phyloP scores from a whole-genome alignment of 2,888 invertebrate genomes.

The Noctua pronuba region DNA sequence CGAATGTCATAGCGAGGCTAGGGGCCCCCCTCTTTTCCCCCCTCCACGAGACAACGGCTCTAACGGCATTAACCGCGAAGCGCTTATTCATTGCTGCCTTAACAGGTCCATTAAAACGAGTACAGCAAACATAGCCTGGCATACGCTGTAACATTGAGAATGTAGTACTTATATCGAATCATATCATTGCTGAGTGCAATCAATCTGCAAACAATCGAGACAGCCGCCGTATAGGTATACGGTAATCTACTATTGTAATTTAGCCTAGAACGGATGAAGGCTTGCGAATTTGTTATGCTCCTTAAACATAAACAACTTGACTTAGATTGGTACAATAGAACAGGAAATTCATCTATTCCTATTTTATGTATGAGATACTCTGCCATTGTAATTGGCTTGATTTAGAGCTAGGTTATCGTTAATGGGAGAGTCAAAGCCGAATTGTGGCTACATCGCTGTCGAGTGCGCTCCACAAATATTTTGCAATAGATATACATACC shows the following conservation, averaged over 20 bases:
- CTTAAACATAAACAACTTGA: conserved; percentile 58
- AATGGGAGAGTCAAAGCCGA: conserved; percentile 46
- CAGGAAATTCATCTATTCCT: conserved; percentile 53
- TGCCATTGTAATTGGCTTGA: conserved; percentile 45
- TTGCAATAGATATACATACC: conserved; percentile 75
- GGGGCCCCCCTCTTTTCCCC: conserved; percentile 81
- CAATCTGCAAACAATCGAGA: conserved; percentile 79
- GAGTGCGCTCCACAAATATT: conserved; percentile 73
- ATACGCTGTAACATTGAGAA: conserved; percentile 49
- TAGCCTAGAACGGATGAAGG: conserved; percentile 60
- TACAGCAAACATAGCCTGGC: conserved; percentile 63
- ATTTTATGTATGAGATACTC: conserved; percentile 37
- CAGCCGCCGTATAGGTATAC: conserved; percentile 66
- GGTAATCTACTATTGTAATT: conserved; percentile 70
- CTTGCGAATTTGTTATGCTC: conserved; percentile 63
- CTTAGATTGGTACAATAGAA: conserved; percentile 56
- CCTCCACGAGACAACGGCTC: conserved; percentile 77
- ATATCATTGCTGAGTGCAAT: conserved; percentile 68
- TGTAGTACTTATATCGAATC: conserved; percentile 36
- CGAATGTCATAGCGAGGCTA: conserved; percentile 89
- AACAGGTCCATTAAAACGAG: conserved; percentile 61
- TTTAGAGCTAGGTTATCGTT: conserved; percentile 40
- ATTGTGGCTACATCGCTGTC: conserved; percentile 45
- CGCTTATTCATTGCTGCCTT: conserved; percentile 80
- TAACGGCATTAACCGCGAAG: conserved; percentile 71